A percentile compares a stretch with the other conserved stretches of the same genome.
Conservation (phyloP, 1,140 invertebrate genomes). For the Bombyx mandarina region DNA sequence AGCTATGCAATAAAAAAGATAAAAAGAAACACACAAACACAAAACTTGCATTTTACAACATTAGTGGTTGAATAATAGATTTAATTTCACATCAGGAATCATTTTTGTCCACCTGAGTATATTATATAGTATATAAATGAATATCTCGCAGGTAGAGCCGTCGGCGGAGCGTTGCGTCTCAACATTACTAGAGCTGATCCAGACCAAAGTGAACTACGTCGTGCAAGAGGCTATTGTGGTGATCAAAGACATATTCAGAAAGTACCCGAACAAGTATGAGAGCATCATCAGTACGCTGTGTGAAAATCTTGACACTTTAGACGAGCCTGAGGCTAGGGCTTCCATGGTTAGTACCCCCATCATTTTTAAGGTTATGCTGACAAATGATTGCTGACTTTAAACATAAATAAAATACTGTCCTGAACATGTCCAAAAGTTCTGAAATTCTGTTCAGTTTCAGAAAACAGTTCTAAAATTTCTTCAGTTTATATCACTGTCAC, state of each 20-base stretch:
- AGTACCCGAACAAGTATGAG: constrained; percentile 99
- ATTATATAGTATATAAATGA: too few species aligned
- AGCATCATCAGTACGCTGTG: constrained; percentile 99
- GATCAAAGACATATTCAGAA: constrained; percentile 99
- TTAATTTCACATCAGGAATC: too few species aligned
- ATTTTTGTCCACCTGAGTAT: too few species aligned
- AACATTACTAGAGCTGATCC: constrained; percentile 98
- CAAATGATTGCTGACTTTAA: background rate
- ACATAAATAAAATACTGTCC: background rate
- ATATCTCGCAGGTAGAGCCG: constrained; percentile 81
- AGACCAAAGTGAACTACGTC: constrained; percentile 99
- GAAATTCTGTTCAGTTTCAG: too few species aligned
- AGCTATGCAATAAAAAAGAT: too few species aligned
- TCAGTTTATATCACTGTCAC: too few species aligned
- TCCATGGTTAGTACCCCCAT: constrained; percentile 84
- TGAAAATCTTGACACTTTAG: constrained; percentile 98
- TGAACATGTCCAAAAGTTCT: background rate
- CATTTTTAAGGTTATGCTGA: background rate
- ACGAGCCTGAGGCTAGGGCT: constrained; percentile 98
- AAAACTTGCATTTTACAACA: too few species aligned
- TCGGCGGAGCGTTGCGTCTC: constrained; percentile 99
- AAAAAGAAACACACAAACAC: too few species aligned
- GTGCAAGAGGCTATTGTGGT: constrained; percentile 99
- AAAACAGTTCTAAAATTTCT: too few species aligned
- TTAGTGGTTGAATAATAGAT: too few species aligned